Evolutionary conservation across 2,888 invertebrate genomes (phyloP), one percentile per base, ranked within the genome.

Genomic region (Athalia rosae): DNA sequence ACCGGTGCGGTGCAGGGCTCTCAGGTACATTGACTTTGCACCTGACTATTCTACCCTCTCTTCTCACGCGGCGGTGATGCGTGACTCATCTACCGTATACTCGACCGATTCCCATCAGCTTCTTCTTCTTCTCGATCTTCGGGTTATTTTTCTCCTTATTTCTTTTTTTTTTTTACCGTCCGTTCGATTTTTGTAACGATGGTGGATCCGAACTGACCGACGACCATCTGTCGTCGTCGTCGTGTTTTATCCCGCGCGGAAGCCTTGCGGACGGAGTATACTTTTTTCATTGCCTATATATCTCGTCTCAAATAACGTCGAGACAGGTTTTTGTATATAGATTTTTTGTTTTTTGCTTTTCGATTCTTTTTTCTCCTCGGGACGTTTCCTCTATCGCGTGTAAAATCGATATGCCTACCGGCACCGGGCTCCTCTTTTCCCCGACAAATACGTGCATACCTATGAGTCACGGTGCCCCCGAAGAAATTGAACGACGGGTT

Each of bases 21-120:
- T n/a, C 78, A 79, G 80, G 85, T 84, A 81, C 84, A 82, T 83
- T 85, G 85, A 84, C 85, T 85, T 82, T 84, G 81, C 86, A 85
- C 85, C 84, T 85, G 86, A 86, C 84, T 81, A 82, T 83, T 80
- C 83, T 73, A 62, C 81, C 78, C 73, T 73, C 59, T 64, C 81
- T 78, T 80, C 81, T 82, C 83, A 81, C 83, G 79, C 79, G 78
- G 80, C 66, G 81, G 79, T 83, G 85, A 82, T 79, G 82, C 84
- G 83, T 76, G 77, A 76, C 11, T 28, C 28, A 28, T 28, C 28
- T 28, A 28, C 28, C 28, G 28, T 28, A 28, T 28, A 28, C 41
- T 61, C 74, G 7, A 64, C 50, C 76, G 50, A 59, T 61, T 76
- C 64, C 61, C 56, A 45, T 64, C 4, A 41, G 79, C 79, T 64